Evolutionary conservation across 30 jellyfish, hydroid and myxozoan genomes (phyloP).

Genomic region (Turritopsis rubra): DNA sequence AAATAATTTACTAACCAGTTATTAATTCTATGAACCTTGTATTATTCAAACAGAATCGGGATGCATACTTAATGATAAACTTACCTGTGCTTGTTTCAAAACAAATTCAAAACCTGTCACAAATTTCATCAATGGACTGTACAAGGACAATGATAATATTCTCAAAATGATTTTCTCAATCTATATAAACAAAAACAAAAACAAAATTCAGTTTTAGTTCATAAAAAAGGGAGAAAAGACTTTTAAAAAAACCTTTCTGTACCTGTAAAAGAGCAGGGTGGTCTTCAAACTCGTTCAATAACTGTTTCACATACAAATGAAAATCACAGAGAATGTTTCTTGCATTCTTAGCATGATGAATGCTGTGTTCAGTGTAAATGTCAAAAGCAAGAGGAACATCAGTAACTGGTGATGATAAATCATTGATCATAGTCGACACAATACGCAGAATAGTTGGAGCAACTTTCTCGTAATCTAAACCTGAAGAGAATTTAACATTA

Average conservation of each 20-base stretch:
- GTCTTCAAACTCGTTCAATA: slow-evolving; percentile 51
- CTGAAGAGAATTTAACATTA: neutral
- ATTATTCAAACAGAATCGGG: too few relatives aligned
- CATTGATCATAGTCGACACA: neutral
- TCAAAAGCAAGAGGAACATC: slow-evolving; percentile 32
- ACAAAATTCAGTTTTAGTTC: too few relatives aligned
- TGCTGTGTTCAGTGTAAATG: slow-evolving; percentile 51
- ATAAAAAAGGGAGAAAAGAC: too few relatives aligned
- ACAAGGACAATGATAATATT: slow-evolving; percentile 51
- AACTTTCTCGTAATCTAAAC: slow-evolving; percentile 4
- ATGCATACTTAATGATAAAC: neutral
- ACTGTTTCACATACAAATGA: slow-evolving; percentile 31
- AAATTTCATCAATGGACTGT: slow-evolving; percentile 85
- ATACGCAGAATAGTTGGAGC: neutral
- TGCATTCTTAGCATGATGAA: slow-evolving; percentile 47
- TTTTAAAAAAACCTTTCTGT: neutral
- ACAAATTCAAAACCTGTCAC: slow-evolving; percentile 88
- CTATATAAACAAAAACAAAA: too few relatives aligned
- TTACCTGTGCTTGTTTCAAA: slow-evolving; percentile 78
- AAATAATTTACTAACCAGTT: neutral
- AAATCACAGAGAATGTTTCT: slow-evolving; percentile 42
- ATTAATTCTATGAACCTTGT: too few relatives aligned
- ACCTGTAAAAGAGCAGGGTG: slow-evolving; percentile 93
- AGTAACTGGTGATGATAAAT: neutral
- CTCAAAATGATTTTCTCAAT: slow-evolving; percentile 54